Conservation (phyloP, 2,113 vertebrate genomes). For the Corythoichthys intestinalis region DNA sequence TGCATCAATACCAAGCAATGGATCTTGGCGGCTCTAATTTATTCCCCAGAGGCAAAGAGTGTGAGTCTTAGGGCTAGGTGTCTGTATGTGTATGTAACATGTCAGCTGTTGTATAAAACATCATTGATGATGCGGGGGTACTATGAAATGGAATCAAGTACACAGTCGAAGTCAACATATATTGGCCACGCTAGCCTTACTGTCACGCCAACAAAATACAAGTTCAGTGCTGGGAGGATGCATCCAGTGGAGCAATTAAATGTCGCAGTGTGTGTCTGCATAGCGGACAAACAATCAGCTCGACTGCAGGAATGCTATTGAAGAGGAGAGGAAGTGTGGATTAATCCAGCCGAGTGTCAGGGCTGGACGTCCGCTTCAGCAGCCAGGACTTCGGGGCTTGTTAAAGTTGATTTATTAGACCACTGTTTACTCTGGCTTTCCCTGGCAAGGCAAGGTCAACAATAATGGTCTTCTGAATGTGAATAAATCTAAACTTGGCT, state of each 20-base stretch:
- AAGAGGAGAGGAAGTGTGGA: slow-evolving; percentile 58
- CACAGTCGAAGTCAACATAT: slow-evolving; percentile 55
- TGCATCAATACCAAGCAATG: neutral
- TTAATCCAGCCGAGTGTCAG: slow-evolving; percentile 66
- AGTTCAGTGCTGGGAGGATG: slow-evolving; percentile 50
- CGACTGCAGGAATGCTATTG: slow-evolving; percentile 69
- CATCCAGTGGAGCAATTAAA: slow-evolving; percentile 72
- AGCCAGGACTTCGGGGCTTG: slow-evolving; percentile 66
- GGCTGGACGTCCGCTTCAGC: slow-evolving; percentile 58
- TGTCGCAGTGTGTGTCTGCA: slow-evolving; percentile 55
- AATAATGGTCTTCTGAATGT: slow-evolving; percentile 76
- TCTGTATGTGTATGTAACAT: slow-evolving; percentile 24
- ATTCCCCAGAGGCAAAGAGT: slow-evolving; percentile 44
- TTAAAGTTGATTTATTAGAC: slow-evolving; percentile 81
- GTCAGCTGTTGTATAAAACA: slow-evolving; percentile 41
- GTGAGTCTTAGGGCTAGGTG: slow-evolving; percentile 29
- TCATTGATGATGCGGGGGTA: slow-evolving; percentile 54
- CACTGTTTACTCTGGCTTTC: slow-evolving; percentile 73
- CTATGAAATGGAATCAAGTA: slow-evolving; percentile 61
- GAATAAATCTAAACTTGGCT: slow-evolving; percentile 71
- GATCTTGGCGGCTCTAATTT: slow-evolving; percentile 30
- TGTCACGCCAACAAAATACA: slow-evolving; percentile 21
- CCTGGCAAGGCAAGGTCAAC: slow-evolving; percentile 74
- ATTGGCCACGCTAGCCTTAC: slow-evolving; percentile 46
- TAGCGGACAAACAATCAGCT: slow-evolving; percentile 44